Conservation (phyloP, 2,113 vertebrate genomes). For the Tursiops truncatus region DNA sequence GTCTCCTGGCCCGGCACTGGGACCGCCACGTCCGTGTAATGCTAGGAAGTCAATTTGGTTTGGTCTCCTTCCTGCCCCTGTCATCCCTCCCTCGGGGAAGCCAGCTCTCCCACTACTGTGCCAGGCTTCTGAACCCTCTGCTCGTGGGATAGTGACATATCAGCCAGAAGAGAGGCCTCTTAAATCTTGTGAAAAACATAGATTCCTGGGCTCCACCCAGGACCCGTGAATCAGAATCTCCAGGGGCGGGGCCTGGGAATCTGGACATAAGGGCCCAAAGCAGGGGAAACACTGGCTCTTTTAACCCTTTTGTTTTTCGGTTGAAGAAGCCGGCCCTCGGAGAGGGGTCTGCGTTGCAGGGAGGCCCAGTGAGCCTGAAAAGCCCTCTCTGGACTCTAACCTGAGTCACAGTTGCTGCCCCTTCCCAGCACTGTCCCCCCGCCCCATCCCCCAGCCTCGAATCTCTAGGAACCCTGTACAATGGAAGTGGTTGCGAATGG, state of each 20-base stretch:
- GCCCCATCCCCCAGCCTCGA: neutral
- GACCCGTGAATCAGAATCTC: slow-evolving; percentile 75
- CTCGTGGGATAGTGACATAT: neutral
- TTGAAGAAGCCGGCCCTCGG: neutral
- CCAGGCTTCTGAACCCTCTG: slow-evolving; percentile 16
- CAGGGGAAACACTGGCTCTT: neutral
- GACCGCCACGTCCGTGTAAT: neutral
- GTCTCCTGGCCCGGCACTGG: slow-evolving; percentile 37
- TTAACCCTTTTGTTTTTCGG: slow-evolving; percentile 29
- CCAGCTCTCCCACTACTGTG: neutral
- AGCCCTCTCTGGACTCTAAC: neutral
- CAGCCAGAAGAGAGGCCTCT: slow-evolving; percentile 57
- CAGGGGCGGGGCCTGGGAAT: slow-evolving; percentile 75
- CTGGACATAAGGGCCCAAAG: slow-evolving; percentile 26
- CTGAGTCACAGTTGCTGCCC: neutral
- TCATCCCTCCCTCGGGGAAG: slow-evolving; percentile 27
- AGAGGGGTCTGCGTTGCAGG: too few species aligned
- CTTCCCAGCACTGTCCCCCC: neutral
- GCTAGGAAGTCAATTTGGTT: slow-evolving; percentile 43
- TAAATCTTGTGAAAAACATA: slow-evolving; percentile 72
- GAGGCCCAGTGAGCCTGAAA: neutral
- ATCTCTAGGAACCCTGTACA: slow-evolving; percentile 42
- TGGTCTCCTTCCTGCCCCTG: slow-evolving; percentile 59
- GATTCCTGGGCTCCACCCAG: slow-evolving; percentile 72
- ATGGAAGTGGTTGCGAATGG: slow-evolving; percentile 45